Base-by-base conservation (phyloP, 2,888 invertebrate species). In the Cephus nigrinus region DNA sequence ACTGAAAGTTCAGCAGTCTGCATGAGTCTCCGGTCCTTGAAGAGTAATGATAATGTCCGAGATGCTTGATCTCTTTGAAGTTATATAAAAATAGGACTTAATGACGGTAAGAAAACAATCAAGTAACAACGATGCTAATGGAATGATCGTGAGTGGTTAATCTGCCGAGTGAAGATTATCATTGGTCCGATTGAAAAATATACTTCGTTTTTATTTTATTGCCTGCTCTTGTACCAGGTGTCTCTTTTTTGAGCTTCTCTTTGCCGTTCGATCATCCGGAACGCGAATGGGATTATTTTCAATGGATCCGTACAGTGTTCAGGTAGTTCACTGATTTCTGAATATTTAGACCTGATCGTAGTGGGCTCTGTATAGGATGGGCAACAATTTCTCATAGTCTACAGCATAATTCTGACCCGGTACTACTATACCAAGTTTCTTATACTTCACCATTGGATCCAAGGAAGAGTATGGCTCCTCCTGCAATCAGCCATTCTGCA, bases 311-410 rank as follows among this genome's bases (percentile, higher is more conserved):
- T 55, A 23, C 23, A 23, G 5, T 2, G 2, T 9, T 55, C 55
- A 55, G 55, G 23, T 23, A 9, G 55, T 55, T 1, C 9, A 9
- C 23, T 23, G 23, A 9, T 55, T 55, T 23, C 23, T 9, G 9
- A 23, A 23, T 55, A 9, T 23, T 55, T 55, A 5, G 23, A 55
- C 55, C 23, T 2, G 55, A 9, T 5, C 23, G 3, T 2, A 55
- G 55, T 9, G 15, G 5, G 15, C 2, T 23, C 23, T 55, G 12
- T 36, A 9, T 23, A 76, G 82, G 80, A 80, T 80, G 79, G 76
- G 79, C 82, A 83, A 83, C 80, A 79, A 83, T 84, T 85, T 78
- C 80, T 82, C 82, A 82, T 84, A 79, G 80, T 82, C 69, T 23
- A 23, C 78, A 73, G 79, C 74, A 34, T 79, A 76, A 79, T 81